Base-by-base conservation (phyloP, 2,797 vertebrate species). In the Darevskia nairensis region DNA sequence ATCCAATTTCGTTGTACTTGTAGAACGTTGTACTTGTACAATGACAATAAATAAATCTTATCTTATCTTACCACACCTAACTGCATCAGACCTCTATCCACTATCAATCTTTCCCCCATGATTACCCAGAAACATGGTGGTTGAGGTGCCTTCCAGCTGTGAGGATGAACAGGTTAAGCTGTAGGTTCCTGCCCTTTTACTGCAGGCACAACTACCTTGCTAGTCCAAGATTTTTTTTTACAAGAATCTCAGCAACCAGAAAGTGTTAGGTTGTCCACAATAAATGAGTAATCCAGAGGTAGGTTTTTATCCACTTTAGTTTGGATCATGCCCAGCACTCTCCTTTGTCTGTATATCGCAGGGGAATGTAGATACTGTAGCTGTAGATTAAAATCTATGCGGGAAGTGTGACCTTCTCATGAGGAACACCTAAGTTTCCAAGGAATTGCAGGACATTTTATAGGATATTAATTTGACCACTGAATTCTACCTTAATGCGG, bases 401-500 rank as follows among this genome's bases (percentile, higher is more conserved):
- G 23, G 35, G 29, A 85, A 77, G 7, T 2, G 4, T 77, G 35
- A 61, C 44, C 9, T 85, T 44, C 75, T 78, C 29, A 44, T 25
- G 64, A 86, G 35, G 3, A 8, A 11, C 32, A 10, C 0, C 76
- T 32, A 87, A 25, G 59, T 19, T 41, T 87, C 29, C 27, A 46
- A 80, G 19, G 6, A 72, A 72, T 1, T 29, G 25, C 27, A 55
- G n/a, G 23, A 27, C 13, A 55, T 82, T 68, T 64, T 29, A 15
- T 17, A 79, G 23, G 23, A 80, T 17, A 80, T 11, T 6, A 39
- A 44, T 55, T 79, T 55, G 23, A 59, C 66, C 25, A 25, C 4
- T 66, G 11, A 21, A 17, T 86, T 68, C 6, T 96, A 98, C 98
- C 98, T 99, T 98, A 91, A 98, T 98, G 93, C 98, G 98, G 84